phyloP scores from a whole-genome alignment of 2,888 invertebrate species.

The Ecliptopera silaceata region DNA sequence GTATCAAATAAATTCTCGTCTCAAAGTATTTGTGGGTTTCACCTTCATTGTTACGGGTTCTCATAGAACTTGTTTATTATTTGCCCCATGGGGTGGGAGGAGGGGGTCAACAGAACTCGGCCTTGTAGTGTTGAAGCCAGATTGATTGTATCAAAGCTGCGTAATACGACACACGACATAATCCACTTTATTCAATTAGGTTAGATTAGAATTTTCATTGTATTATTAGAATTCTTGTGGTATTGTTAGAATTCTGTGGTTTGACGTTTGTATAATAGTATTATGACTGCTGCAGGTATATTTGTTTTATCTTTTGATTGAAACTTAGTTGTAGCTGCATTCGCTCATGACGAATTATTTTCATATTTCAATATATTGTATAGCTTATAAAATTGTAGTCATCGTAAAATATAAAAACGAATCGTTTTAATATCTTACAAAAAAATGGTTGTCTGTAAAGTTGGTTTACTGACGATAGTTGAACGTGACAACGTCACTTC shows the following conservation, averaged over 20 bases:
- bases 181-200: not conserved
- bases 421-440: too few relatives aligned
- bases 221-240: not conserved
- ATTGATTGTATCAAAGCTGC: constrained; percentile 12
- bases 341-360: too few relatives aligned
- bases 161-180: constrained; percentile 10
- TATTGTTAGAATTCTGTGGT: not conserved
- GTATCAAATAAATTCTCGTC: constrained; percentile 28
- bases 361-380: too few relatives aligned
- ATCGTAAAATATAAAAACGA: too few relatives aligned
- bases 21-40: constrained; percentile 25
- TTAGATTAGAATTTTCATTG: not conserved
- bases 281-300: too few relatives aligned
- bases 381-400: too few relatives aligned
- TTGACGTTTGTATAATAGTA: too few relatives aligned
- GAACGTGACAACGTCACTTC: too few relatives aligned
- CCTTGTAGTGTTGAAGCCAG: constrained; percentile 10
- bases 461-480: too few relatives aligned
- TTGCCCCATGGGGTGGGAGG: not conserved
- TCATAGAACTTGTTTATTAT: constrained; percentile 28
- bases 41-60: constrained; percentile 25
- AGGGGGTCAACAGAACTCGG: constrained; percentile 3
- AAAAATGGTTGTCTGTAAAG: too few relatives aligned
- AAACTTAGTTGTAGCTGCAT: too few relatives aligned
- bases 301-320: not conserved